Evolutionary conservation across 2,888 invertebrate genomes (phyloP).

Genomic region (Dastarcus helophoroides): DNA sequence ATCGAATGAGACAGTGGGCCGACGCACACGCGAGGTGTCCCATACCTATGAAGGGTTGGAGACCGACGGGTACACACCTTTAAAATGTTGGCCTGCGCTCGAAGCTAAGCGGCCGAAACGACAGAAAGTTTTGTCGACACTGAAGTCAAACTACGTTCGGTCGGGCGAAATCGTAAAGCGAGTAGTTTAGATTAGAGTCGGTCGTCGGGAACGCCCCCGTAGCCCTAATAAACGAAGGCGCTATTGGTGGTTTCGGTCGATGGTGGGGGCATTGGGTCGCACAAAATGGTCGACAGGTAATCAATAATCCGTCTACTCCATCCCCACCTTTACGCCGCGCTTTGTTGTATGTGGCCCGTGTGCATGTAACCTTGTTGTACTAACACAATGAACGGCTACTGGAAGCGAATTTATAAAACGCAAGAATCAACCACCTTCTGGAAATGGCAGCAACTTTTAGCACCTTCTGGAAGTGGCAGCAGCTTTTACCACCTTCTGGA

Average conservation of each 20-base stretch:
- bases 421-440: too few relatives aligned
- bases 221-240: slow-evolving; percentile 9
- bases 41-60: too few relatives aligned
- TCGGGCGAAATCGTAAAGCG: slow-evolving; percentile 21
- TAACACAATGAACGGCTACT: slow-evolving; percentile 1
- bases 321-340: slow-evolving; percentile 5
- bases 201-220: slow-evolving; percentile 11
- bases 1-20: too few relatives aligned
- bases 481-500: too few relatives aligned
- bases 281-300: slow-evolving; percentile 38
- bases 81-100: too few relatives aligned
- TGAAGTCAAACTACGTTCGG: slow-evolving; percentile 13
- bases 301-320: slow-evolving; percentile 25
- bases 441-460: too few relatives aligned
- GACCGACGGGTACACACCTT: too few relatives aligned
- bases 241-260: slow-evolving; percentile 27
- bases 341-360: slow-evolving; percentile 8
- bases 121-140: slow-evolving; percentile 14
- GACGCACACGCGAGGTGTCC: too few relatives aligned
- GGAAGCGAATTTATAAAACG: too few relatives aligned
- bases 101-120: too few relatives aligned
- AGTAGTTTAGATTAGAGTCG: slow-evolving; percentile 16
- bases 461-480: too few relatives aligned
- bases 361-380: slow-evolving; percentile 1
- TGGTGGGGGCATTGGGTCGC: slow-evolving; percentile 25